These are phyloP conservation scores for Drosophila persimilis DNA, from an alignment of 1,140 invertebrate species.

Conservation along the genomic window DNA sequence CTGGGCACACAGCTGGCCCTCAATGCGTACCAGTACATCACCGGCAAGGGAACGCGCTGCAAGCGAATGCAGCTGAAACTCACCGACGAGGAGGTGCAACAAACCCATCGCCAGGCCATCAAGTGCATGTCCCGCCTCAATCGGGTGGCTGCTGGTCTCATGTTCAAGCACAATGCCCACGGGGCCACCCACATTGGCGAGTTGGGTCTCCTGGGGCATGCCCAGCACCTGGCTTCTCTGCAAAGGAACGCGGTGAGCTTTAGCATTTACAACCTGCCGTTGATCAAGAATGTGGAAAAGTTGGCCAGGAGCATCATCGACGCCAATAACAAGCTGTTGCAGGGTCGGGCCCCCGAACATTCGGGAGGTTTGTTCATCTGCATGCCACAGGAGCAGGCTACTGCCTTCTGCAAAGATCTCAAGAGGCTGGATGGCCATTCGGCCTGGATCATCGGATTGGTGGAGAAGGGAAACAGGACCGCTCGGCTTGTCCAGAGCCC, in stretches of 20 bases:
- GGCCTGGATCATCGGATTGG: slow-evolving; percentile 99
- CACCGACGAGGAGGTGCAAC: slow-evolving; percentile 96
- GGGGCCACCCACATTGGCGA: slow-evolving; percentile 98
- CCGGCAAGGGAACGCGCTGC: slow-evolving; percentile 93
- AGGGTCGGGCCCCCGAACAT: slow-evolving; percentile 95
- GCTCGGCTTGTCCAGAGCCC: slow-evolving; percentile 99
- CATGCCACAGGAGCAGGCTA: slow-evolving; percentile 96
- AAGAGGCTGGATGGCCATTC: slow-evolving; percentile 98
- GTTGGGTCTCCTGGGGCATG: slow-evolving; percentile 97
- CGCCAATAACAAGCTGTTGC: slow-evolving; percentile 93
- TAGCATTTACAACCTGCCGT: slow-evolving; percentile 98
- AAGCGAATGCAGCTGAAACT: slow-evolving; percentile 97
- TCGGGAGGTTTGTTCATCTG: slow-evolving; percentile 97
- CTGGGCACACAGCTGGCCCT: slow-evolving; percentile 98
- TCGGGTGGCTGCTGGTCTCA: slow-evolving; percentile 94
- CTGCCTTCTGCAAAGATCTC: slow-evolving; percentile 98
- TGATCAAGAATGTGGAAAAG: slow-evolving; percentile 98
- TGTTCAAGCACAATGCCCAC: slow-evolving; percentile 99
- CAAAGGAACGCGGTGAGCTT: slow-evolving; percentile 99
- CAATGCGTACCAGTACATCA: slow-evolving; percentile 98
- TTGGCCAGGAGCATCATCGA: slow-evolving; percentile 94
- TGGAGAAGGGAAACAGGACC: slow-evolving; percentile 97
- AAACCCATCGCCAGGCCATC: slow-evolving; percentile 98
- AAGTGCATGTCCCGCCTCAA: slow-evolving; percentile 98
- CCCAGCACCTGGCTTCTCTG: slow-evolving; percentile 96